Conservation (phyloP, 1,140 invertebrate species). For the Hycleus cichorii region DNA sequence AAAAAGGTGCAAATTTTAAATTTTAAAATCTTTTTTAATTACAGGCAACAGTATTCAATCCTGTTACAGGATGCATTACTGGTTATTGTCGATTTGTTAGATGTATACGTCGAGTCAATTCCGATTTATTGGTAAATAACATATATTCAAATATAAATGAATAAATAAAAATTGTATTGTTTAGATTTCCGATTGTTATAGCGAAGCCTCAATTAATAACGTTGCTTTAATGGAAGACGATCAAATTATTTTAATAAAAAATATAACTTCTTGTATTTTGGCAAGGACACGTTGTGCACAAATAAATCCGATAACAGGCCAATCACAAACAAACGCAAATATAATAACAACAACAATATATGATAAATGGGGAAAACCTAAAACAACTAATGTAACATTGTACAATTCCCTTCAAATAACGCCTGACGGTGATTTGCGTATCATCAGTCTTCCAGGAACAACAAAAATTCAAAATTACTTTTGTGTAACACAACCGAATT, state of each 20-base stretch:
- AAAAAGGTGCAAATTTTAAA: not conserved
- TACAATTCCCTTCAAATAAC: constrained; percentile 48
- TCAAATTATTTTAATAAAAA: constrained; percentile 47
- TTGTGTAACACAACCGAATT: constrained; percentile 31
- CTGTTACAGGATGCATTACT: constrained; percentile 38
- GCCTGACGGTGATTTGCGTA: constrained; percentile 44
- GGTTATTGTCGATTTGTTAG: constrained; percentile 51
- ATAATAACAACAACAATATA: constrained; percentile 28
- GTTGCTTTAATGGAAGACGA: constrained; percentile 44
- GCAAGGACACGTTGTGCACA: constrained; percentile 46
- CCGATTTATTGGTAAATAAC: constrained; percentile 45
- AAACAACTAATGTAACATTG: constrained; percentile 29
- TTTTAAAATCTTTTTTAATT: not conserved
- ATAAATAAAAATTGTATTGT: not conserved
- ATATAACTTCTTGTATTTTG: constrained; percentile 50
- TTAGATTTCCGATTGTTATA: constrained; percentile 46
- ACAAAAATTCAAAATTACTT: constrained; percentile 31
- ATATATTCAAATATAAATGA: not conserved
- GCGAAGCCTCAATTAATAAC: constrained; percentile 43
- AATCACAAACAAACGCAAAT: constrained; percentile 44
- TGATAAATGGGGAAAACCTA: constrained; percentile 17
- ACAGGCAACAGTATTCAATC: not conserved
- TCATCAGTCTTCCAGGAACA: constrained; percentile 44
- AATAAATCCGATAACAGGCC: constrained; percentile 51
- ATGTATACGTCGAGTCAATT: constrained; percentile 47